Conservation (phyloP, 2,888 invertebrate genomes). For the Carterocephalus palaemon region DNA sequence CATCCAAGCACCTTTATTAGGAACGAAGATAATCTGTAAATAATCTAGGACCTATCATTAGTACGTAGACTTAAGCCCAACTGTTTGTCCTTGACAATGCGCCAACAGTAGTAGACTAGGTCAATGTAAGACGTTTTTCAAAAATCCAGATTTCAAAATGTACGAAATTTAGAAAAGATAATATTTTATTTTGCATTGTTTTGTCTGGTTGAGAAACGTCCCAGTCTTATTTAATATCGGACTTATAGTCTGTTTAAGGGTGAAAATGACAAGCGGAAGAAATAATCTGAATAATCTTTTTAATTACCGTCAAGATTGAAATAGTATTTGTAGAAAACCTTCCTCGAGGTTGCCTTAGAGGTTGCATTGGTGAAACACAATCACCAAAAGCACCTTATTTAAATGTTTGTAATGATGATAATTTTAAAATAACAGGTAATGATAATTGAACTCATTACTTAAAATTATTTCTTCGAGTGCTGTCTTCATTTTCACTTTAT, state of each 20-base stretch:
- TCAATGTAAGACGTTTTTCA: constrained; percentile 36
- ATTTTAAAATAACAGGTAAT: too few relatives aligned
- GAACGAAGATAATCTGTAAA: too few relatives aligned
- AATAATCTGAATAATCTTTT: too few relatives aligned
- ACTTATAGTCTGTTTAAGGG: constrained; percentile 11
- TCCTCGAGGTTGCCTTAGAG: too few relatives aligned
- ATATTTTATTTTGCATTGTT: constrained; percentile 4
- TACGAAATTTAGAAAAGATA: constrained; percentile 11
- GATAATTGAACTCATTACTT: too few relatives aligned
- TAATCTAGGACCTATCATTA: constrained; percentile 12
- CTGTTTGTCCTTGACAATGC: constrained; percentile 58
- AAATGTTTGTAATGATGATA: too few relatives aligned
- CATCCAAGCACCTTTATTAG: constrained; percentile 10
- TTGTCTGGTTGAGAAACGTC: constrained; percentile 30
- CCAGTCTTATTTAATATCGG: constrained; percentile 1
- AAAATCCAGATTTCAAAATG: constrained; percentile 17
- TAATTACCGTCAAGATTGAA: too few relatives aligned
- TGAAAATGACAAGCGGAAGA: constrained; percentile 19
- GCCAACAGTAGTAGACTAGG: constrained; percentile 49
- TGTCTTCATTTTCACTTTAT: constrained; percentile 6
- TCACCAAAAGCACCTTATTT: too few relatives aligned
- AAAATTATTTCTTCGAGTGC: constrained; percentile 13
- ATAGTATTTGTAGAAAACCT: too few relatives aligned
- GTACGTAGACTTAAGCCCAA: constrained; percentile 9
- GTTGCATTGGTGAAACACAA: too few relatives aligned